A percentile compares a stretch with the other conserved stretches of the same genome.
phyloP scores from a whole-genome alignment of 2,888 invertebrate genomes.

The Eristalinus sepulchralis region DNA sequence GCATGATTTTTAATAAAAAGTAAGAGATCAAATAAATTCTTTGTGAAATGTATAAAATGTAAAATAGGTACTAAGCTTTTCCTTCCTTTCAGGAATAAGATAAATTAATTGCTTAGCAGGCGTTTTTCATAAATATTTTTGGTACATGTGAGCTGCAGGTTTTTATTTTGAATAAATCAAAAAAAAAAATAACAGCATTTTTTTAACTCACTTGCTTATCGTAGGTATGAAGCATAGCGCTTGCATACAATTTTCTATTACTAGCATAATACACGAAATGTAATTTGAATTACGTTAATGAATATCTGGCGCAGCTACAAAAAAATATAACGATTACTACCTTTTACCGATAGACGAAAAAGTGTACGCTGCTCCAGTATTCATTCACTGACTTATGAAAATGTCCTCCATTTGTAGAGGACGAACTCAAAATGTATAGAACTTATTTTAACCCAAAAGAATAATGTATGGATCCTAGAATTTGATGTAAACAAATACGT shows the following conservation, averaged over 20 bases:
- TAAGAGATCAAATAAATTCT: background rate
- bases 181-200: background rate
- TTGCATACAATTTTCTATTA: too few relatives aligned
- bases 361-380: background rate
- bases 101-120: background rate
- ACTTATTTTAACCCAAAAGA: slow-evolving; percentile 39
- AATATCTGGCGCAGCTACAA: background rate
- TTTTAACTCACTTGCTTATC: background rate
- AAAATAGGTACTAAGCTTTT: background rate
- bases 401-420: background rate
- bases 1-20: background rate
- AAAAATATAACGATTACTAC: background rate
- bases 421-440: background rate
- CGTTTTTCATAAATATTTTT: background rate
- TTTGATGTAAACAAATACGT: slow-evolving; percentile 37
- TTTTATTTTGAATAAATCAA: background rate
- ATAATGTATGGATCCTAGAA: slow-evolving; percentile 56
- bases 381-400: background rate
- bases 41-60: background rate
- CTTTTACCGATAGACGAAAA: background rate
- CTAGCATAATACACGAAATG: too few relatives aligned
- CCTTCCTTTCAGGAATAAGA: background rate
- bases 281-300: background rate
- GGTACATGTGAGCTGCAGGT: background rate
- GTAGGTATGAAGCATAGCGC: too few relatives aligned